phyloP scores from a whole-genome alignment of 2,113 vertebrate genomes.

The Myrmecophaga tridactyla region DNA sequence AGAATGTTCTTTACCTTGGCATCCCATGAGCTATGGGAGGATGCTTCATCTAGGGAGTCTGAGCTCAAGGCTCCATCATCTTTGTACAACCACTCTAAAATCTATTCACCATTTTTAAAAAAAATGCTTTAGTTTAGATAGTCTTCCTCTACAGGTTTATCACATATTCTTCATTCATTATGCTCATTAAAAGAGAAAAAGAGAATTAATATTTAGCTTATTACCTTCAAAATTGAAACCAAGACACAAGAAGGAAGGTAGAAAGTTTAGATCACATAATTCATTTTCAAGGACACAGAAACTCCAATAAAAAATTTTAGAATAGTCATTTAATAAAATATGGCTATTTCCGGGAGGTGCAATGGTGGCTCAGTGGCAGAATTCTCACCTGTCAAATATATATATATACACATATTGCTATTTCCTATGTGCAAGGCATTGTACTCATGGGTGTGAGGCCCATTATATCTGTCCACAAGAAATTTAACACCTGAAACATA shows the following conservation, averaged over 20 bases:
- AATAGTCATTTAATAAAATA: not conserved
- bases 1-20: fast-evolving
- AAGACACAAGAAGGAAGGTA: not conserved
- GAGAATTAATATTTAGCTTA: not conserved
- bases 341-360: too few relatives aligned
- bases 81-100: not conserved
- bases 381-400: too few relatives aligned
- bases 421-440: not conserved
- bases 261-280: not conserved
- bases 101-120: not conserved
- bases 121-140: not conserved
- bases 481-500: not conserved
- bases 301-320: not conserved
- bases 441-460: not conserved
- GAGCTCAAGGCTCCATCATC: not conserved
- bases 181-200: not conserved
- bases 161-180: not conserved
- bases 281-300: not conserved
- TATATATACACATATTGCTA: too few relatives aligned
- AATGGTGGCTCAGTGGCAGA: too few relatives aligned
- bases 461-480: not conserved
- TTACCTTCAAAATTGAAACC: not conserved
- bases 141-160: not conserved
- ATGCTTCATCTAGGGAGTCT: not conserved
- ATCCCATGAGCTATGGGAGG: not conserved